Base-by-base conservation (phyloP, 2,797 vertebrate genomes). In the Danio tinwini region DNA sequence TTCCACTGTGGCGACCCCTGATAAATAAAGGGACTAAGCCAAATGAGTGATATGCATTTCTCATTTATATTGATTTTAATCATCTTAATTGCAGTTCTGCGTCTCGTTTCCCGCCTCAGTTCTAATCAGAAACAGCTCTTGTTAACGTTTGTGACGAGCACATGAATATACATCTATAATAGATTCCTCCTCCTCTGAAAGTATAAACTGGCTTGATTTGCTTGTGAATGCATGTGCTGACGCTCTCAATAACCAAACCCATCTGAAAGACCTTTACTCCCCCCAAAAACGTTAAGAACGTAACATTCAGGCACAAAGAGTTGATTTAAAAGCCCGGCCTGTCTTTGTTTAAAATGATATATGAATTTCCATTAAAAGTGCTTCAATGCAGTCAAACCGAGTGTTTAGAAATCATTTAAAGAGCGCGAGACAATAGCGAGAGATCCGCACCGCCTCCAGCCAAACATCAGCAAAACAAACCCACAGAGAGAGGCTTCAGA, bases 301-400 rank as follows among this genome's bases (percentile, higher is more conserved):
- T n/a, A n/a, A 85, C 83, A 75, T 81, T 63, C 49, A 82, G 39
- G 64, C 78, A 80, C 81, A 85, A 85, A 84, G 78, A 53, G 70
- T 44, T 71, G 58, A 85, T 87, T 84, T 81, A 84, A 85, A 83
- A 83, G 82, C 47, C 16, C 19, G 11, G 49, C 78, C 75, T 19
- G 72, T 71, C 83, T 83, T 84, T 87, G 84, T 87, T 84, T 87
- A 81, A 80, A 63, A 77, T 74, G 79, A 84, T 85, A 82, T 81
- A 87, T 83, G 80, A 81, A 85, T 88, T 84, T 81, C 81, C 78
- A 73, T 86, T 82, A 80, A 82, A 83, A 86, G 65, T 49, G 65
- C 62, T 77, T 83, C 53, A 83, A 73, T 49, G 69, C 74, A 3
- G 75, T 82, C 74, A 70, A 65, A 77, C 78, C 61, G 56, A 86